Evolutionary conservation across 2,888 invertebrate species (phyloP), one percentile per base, ranked within the genome.

Genomic region (Amiota minor): DNA sequence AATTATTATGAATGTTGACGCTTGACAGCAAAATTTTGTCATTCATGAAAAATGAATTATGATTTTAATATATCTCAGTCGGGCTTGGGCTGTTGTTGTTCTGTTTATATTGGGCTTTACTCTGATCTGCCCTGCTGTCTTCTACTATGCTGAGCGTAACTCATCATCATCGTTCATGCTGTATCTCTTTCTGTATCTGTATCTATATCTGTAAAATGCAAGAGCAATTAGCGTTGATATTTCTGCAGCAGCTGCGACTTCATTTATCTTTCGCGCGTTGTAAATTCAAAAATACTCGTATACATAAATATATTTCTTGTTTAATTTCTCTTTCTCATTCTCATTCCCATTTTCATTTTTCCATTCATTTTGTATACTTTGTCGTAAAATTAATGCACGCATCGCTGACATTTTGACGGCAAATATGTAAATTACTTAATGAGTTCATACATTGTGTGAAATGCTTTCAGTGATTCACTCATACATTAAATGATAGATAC

Each of bases 141-240:
- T 35, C 35, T 35, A 23, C 56, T 16, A 16, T 18, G 56, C 56
- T 56, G 56, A 53, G 53, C 6, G 16, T 23, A 23, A 23, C 35
- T 23, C 61, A 18, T 20, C n/a, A 45, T 23, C 61, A 18, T 20
- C n/a, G 62, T 14, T 16, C 46, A n/a, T 18, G 20, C 50, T 12
- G 12, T 62, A 12, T 35, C 14, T 23, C 45, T 35, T 62, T 23
- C 45, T 62, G 11, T 62, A 12, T 62, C 6, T 20, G 1, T 61
- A 11, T 61, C 11, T 47, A 72, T 72, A 69, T 76, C 59, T 71
- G 73, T 64, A 71, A 68, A 23, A 62, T 76, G 72, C 72, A 74
- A 80, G 75, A 80, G 86, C 86, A 86, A 87, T 86, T 86, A 86
- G 85, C 84, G 80, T 80, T 84, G 84, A 84, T 85, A 83, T 84